Evolutionary conservation across 2,797 vertebrate genomes (phyloP).

Genomic region (Eulemur rubriventer): DNA sequence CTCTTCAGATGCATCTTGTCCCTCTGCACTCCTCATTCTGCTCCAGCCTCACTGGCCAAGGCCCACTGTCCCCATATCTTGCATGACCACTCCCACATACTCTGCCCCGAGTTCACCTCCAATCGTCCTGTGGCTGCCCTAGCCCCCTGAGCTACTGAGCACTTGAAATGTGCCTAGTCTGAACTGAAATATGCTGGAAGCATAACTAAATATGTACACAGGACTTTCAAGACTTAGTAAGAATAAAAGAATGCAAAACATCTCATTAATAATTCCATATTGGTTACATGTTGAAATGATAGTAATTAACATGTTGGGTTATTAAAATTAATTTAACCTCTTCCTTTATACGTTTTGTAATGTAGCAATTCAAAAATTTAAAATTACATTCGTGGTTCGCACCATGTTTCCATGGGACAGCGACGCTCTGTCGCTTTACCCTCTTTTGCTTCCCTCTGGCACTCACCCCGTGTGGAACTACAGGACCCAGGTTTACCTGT

Average conservation of each 20-base stretch:
- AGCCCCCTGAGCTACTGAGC: neutral
- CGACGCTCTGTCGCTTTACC: too few relatives aligned
- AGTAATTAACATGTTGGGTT: neutral
- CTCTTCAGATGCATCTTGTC: neutral
- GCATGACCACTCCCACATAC: neutral
- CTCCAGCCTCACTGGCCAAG: too few relatives aligned
- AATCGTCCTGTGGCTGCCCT: neutral
- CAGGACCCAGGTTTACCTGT: neutral
- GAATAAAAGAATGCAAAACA: neutral
- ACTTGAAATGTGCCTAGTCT: neutral
- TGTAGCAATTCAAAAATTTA: neutral
- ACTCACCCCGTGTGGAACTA: fast-evolving
- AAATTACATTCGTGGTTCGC: neutral
- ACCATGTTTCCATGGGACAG: neutral
- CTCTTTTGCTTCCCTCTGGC: neutral
- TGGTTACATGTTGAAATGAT: neutral
- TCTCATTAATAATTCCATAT: neutral
- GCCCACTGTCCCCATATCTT: neutral
- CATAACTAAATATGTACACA: neutral
- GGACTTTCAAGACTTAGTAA: neutral
- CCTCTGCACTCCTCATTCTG: neutral
- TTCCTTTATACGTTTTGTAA: neutral
- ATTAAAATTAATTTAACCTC: neutral
- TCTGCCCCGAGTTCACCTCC: neutral
- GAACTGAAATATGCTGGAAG: neutral